phyloP scores from a whole-genome alignment of 2,113 vertebrate species.

The Odobenus rosmarus region DNA sequence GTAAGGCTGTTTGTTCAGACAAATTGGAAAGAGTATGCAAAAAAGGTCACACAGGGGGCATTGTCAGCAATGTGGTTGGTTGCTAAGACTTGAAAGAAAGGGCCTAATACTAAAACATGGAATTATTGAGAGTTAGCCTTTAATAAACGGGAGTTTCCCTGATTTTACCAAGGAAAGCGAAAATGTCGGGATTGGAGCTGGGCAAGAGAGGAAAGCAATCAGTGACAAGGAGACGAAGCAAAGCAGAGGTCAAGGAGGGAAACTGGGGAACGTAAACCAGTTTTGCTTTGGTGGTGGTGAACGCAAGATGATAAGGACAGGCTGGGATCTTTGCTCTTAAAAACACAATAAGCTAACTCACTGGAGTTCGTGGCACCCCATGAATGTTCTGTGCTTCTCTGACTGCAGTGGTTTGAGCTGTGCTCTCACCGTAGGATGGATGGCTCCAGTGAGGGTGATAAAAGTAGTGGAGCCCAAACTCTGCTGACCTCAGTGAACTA shows the following conservation, averaged over 20 bases:
- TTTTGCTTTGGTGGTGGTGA: neutral
- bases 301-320: neutral
- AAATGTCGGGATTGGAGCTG: neutral
- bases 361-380: neutral
- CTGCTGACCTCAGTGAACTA: conserved; percentile 50
- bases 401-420: neutral
- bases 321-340: neutral
- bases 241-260: neutral
- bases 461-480: conserved; percentile 40
- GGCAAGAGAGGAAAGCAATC: neutral
- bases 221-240: neutral
- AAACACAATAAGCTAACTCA: neutral
- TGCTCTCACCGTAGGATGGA: neutral
- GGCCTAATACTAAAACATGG: neutral
- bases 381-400: neutral
- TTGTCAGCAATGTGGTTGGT: neutral
- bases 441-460: conserved; percentile 29
- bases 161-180: conserved; percentile 11
- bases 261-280: neutral
- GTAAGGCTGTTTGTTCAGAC: neutral
- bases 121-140: conserved; percentile 19
- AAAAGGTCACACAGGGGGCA: neutral
- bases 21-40: neutral
- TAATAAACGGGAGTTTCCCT: neutral
- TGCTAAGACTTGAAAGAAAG: conserved; percentile 17